Base-by-base conservation (phyloP, 2,113 vertebrate species). In the Mixornis gularis region DNA sequence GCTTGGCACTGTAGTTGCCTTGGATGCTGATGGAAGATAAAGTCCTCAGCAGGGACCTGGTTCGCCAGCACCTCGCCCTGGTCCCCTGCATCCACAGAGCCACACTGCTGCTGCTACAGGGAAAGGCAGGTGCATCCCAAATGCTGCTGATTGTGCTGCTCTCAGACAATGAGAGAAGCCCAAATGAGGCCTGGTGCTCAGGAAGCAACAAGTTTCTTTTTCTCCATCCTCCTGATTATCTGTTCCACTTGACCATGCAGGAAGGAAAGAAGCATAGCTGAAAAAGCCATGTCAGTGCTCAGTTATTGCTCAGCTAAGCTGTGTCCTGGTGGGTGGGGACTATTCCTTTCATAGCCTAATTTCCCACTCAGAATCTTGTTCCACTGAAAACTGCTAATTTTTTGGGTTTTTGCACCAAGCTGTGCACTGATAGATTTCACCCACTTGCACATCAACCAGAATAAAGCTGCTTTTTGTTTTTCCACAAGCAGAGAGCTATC, bases 151-250 rank as follows among this genome's bases (percentile, higher is more conserved):
- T 64, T 7, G 6, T 8, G 0, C 22, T 43, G 43, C 43, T 43
- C 43, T 43, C 10, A 3, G 9, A 27, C 12, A 56, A 43, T 0
- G 1, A 71, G 12, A 73, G 6, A 1, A 12, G 1, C 22, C 10
- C 11, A 30, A 49, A 32, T 1, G 18, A 66, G 15, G 6, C 41
- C 27, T 52, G 17, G 29, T 4, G 0, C 27, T 72, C 58, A 69
- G 16, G 56, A 69, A 82, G n/a, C 5, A 85, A 4, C 16, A 40
- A 15, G 4, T 6, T 9, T 34, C 51, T 14, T 56, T 30, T 63
- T 48, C 20, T 58, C 25, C 34, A 62, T 9, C 26, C 24, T 86
- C 65, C 51, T 40, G 8, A 60, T 69, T 15, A 90, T 69, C 30
- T 60, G 19, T 21, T 85, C 32, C 38, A 64, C 17, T 43, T 83